A percentile compares a stretch with the other conserved stretches of the same genome.
Evolutionary conservation across 2,888 invertebrate species (phyloP).

Genomic region (Syritta pipiens): DNA sequence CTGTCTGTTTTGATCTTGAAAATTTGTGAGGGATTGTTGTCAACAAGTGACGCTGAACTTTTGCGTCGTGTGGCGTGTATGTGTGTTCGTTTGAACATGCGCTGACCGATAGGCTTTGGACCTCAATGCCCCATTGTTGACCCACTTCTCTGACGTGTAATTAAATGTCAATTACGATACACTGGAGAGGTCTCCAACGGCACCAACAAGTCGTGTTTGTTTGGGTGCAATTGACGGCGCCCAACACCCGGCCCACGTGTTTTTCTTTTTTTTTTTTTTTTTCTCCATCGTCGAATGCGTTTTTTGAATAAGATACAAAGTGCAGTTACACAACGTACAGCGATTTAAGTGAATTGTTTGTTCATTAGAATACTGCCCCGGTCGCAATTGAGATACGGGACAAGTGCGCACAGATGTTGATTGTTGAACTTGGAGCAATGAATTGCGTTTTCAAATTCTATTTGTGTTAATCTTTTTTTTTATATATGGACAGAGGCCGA

Average conservation of each 20-base stretch:
- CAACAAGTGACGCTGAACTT: slow-evolving; percentile 12
- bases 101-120: too few species aligned
- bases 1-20: slow-evolving; percentile 48
- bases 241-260: too few species aligned
- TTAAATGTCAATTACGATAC: background rate
- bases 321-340: slow-evolving; percentile 26
- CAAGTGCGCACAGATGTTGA: background rate
- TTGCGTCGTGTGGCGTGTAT: too few species aligned
- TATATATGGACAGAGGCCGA: too few species aligned
- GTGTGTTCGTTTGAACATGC: too few species aligned
- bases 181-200: slow-evolving; percentile 24
- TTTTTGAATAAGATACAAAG: too few species aligned
- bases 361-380: slow-evolving; percentile 4
- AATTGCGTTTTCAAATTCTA: background rate
- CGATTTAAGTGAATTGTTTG: slow-evolving; percentile 11
- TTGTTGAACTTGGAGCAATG: background rate
- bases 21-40: slow-evolving; percentile 5
- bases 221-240: too few species aligned
- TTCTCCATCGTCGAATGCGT: too few species aligned
- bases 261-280: too few species aligned
- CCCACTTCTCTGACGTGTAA: slow-evolving; percentile 17
- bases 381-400: background rate
- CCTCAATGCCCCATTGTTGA: too few species aligned
- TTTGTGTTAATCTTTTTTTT: background rate
- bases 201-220: too few species aligned